Percentiles rank a stretch among this genome's conserved stretches.
Conservation (phyloP, 2,113 vertebrate genomes). For the Ariopsis seemanni region DNA sequence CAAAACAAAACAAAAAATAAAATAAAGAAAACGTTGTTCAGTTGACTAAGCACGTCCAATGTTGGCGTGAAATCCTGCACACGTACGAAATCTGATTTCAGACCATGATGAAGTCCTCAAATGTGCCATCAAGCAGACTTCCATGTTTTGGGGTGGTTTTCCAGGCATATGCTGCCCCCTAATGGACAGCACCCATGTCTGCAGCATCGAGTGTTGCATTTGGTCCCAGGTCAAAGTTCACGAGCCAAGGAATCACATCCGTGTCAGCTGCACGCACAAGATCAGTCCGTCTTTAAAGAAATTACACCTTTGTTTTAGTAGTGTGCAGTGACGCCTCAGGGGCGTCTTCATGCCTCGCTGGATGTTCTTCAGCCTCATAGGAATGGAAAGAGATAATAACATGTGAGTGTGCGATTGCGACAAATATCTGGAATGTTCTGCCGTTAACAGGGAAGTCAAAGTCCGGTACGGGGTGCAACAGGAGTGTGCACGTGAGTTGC, state of each 20-base stretch:
- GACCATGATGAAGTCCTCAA: background rate
- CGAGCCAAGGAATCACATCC: background rate
- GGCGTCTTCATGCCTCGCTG: background rate
- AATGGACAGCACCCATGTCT: background rate
- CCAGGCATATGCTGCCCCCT: background rate
- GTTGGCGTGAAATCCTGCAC: background rate
- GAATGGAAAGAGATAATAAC: background rate
- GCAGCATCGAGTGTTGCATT: conserved; percentile 8
- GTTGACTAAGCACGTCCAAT: background rate
- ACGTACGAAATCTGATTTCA: background rate
- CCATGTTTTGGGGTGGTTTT: background rate
- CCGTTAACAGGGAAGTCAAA: background rate
- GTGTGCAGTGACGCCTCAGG: background rate
- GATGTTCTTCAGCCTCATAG: background rate
- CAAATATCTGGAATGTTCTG: background rate
- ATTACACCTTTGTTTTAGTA: background rate
- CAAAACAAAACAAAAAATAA: background rate
- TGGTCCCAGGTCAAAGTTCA: conserved; percentile 18
- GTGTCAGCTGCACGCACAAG: background rate
- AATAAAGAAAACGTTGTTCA: background rate
- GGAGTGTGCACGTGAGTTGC: conserved; percentile 5
- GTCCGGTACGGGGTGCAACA: background rate
- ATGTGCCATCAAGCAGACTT: too few relatives aligned
- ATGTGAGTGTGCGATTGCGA: conserved; percentile 1
- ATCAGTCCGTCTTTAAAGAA: background rate